These are phyloP conservation scores for Synanthedon andrenaeformis DNA, from an alignment of 2,888 invertebrate genomes.

Conservation along the genomic window DNA sequence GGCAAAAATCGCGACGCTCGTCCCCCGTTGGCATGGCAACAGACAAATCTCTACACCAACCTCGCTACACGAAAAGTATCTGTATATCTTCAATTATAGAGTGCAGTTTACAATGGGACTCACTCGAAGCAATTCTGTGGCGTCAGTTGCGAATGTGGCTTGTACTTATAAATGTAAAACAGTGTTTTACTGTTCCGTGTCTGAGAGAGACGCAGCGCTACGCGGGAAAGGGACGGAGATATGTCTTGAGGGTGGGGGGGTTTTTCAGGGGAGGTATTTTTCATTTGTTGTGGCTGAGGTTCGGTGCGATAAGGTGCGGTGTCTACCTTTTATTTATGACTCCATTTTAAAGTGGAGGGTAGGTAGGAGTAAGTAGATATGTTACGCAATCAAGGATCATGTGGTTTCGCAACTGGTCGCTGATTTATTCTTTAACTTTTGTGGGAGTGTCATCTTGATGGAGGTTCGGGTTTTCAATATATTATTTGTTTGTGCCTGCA, in stretches of 20 bases:
- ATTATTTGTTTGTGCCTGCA: too few relatives aligned
- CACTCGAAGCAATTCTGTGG: conserved; percentile 10
- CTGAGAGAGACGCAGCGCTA: conserved; percentile 23
- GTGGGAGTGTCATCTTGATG: too few relatives aligned
- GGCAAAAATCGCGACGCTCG: conserved; percentile 51
- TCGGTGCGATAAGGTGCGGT: conserved; percentile 52
- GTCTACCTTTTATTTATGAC: conserved; percentile 66
- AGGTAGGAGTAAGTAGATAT: conserved; percentile 43
- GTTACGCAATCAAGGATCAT: conserved; percentile 35
- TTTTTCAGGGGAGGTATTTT: conserved; percentile 40
- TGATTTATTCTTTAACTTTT: conserved; percentile 2
- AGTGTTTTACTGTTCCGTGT: conserved; percentile 40
- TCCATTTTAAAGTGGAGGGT: conserved; percentile 59
- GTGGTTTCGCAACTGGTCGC: conserved; percentile 36
- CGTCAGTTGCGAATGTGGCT: conserved; percentile 34
- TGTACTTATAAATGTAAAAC: conserved; percentile 71
- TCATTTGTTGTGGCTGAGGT: conserved; percentile 50
- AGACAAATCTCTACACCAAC: conserved; percentile 10
- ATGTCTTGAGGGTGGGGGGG: conserved; percentile 9
- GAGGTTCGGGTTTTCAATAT: too few relatives aligned
- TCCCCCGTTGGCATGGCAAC: conserved; percentile 45
- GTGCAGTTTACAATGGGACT: conserved; percentile 11
- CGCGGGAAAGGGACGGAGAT: conserved; percentile 15
- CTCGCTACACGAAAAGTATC: conserved; percentile 12
- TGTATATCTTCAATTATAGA: conserved; percentile 16